Evolutionary conservation across 2,113 vertebrate genomes (phyloP), one percentile per base, ranked within the genome.

Genomic region (Trinectes maculatus): DNA sequence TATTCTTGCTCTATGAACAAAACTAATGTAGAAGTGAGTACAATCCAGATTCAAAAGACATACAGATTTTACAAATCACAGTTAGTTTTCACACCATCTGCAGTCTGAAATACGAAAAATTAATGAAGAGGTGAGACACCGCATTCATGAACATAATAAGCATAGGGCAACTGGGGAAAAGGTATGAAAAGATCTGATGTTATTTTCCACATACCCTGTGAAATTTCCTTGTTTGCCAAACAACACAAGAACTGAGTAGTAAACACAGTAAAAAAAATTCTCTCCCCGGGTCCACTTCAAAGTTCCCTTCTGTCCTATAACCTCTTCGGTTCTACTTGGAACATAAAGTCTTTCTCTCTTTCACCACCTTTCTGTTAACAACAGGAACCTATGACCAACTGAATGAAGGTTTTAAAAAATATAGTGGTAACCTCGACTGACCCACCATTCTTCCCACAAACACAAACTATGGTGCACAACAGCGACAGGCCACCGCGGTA

Each of bases 1-100:
- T 84, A 89, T 90, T 77, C 13, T 89, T 89, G 80, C 80, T 82
- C 79, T 87, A 90, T 89, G 88, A 91, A 91, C 16, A n/a, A 73
- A 90, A 90, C 85, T 91, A 89, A 90, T 92, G 91, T 92, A 93
- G 91, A 93, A 78, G 85, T 83, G 86, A 89, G 85, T 83, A 77
- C 83, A 85, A 84, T 87, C 80, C 71, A 69, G 77, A 74, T 80
- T 89, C 67, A n/a, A 85, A 87, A 80, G 66, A 87, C 69, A 73
- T 65, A 83, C 64, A 58, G 31, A 62, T n/a, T 77, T 72, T 19
- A 80, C 85, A 82, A 44, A 52, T 72, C 84, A 76, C 63, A 82
- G 70, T 74, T 72, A 61, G 84, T n/a, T n/a, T n/a, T n/a, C 83
- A 90, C 83, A 84, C 81, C 77, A 69, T 74, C 78, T 71, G 74